Conservation (phyloP, 2,888 invertebrate species). For the Gymnocheta viridis region DNA sequence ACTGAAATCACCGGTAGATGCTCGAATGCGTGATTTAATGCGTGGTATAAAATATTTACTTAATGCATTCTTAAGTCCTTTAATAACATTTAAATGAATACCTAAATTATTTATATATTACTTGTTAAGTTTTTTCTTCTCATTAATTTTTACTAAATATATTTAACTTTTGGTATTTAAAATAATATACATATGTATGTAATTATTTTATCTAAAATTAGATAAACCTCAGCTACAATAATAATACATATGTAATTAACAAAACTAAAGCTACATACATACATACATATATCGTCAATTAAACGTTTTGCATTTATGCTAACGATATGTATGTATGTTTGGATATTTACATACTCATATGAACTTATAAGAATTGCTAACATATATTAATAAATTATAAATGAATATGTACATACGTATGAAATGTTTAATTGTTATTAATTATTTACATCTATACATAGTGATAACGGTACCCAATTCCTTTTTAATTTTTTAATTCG, state of each 20-base stretch:
- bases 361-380: too few species aligned
- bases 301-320: too few species aligned
- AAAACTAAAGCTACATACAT: not conserved
- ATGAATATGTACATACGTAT: not conserved
- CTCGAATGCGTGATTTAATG: constrained; percentile 84
- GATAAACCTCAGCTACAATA: not conserved
- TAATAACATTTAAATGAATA: constrained; percentile 88
- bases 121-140: constrained; percentile 32
- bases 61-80: constrained; percentile 90
- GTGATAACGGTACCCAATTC: too few species aligned
- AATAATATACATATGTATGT: too few species aligned
- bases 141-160: constrained; percentile 12
- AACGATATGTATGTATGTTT: not conserved
- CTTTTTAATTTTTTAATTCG: too few species aligned
- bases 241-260: not conserved
- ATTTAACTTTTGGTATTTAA: too few species aligned
- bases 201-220: not conserved
- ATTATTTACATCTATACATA: too few species aligned
- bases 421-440: not conserved
- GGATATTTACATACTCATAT: too few species aligned
- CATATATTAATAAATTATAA: constrained; percentile 5
- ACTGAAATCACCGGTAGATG: constrained; percentile 77
- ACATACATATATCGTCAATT: too few species aligned
- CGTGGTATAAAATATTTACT: constrained; percentile 88
- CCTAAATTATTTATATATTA: constrained; percentile 10